Evolutionary conservation across 2,113 vertebrate species (phyloP), one percentile per base, ranked within the genome.

Genomic region (Empidonax alnorum): DNA sequence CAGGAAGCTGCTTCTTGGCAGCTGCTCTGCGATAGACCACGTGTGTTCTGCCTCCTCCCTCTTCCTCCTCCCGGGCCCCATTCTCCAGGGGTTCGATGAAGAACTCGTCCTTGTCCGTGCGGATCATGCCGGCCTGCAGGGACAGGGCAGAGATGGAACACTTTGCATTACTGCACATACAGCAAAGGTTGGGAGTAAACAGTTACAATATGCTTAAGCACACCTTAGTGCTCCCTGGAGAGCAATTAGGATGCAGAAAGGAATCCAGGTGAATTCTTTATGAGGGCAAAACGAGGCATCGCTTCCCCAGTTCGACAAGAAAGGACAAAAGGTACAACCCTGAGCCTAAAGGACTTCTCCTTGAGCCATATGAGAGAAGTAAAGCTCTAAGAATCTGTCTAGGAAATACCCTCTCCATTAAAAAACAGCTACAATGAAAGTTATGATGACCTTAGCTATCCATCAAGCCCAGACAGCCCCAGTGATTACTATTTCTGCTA

Each of bases 1-100:
- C 65, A 83, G 97, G 93, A 84, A 98, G 95, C 37, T 95, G 76
- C 89, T 96, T 98, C 95, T 98, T 98, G 71, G 98, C 94, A n/a
- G 98, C 98, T 1, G 98, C 98, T 35, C 99, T 98, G 89, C 98
- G 99, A 96, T 99, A 99, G 19, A 99, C 98, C 93, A 99, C 97
- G 24, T 99, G 99, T 4, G 98, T 97, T 67, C 99, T 98, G 62
- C 99, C 98, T 94, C 78, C 95, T 92, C 10, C 97, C 68, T 96
- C 97, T 27, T 98, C 98, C 89, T 98, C 97, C 25, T 97, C 98
- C 21, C 95, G 94, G 96, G 84, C 97, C 9, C 98, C 98, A 74
- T 97, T 98, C 96, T 99, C 98, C 96, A 99, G 94, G 4, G 99
- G 99, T 92, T 99, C 99, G 14, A 99, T 99, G 97, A 99, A 99